Evolutionary conservation across 1,140 invertebrate genomes (phyloP), one percentile per base, ranked within the genome.

Genomic region (Sipha flava): DNA sequence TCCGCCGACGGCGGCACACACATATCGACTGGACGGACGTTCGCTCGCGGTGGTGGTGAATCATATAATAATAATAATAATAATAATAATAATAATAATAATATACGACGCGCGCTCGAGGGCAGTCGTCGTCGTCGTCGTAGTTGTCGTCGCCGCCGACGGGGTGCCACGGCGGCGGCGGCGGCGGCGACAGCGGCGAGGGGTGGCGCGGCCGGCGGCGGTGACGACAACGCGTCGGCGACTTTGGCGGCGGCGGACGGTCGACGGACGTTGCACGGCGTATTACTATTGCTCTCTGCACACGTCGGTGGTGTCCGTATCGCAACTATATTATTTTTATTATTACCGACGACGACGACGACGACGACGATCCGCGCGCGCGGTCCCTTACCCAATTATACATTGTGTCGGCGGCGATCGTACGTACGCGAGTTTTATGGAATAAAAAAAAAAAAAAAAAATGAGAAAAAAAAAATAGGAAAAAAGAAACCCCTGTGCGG

Each of bases 31-130:
- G 66, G 59, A 70, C 40, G 54, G 26, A 68, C 40, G 23, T 21
- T 18, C 21, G 64, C 62, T 31, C 18, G 62, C 34, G 64, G 21
- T 23, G 66, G 23, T 26, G 66, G 66, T 70, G 66, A 70, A 47
- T 70, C 66, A 70, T 70, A 70, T 16, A 70, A 47, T 47, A 70
- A 47, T 70, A 68, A 68, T 37, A 66, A 26, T 68, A 68, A 68
- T 68, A 68, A 5, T 68, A 45, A 62, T 34, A 34, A 66, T 66
- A 66, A 66, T 64, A 64, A 64, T 64, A 64, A 34, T 64, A 64
- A 16, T 68, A 45, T 59, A 59, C 54, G 54, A 29, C 23, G 52
- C 52, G 52, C 52, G 52, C 26, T 57, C 23, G 52, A 57, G 52
- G 26, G 54, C 26, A 31, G 54, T 59, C 26, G 54, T 16, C 26